Percentiles rank a stretch among this genome's conserved stretches.
Evolutionary conservation across 2,888 invertebrate genomes (phyloP).

Genomic region (Stictocephala bisonia): DNA sequence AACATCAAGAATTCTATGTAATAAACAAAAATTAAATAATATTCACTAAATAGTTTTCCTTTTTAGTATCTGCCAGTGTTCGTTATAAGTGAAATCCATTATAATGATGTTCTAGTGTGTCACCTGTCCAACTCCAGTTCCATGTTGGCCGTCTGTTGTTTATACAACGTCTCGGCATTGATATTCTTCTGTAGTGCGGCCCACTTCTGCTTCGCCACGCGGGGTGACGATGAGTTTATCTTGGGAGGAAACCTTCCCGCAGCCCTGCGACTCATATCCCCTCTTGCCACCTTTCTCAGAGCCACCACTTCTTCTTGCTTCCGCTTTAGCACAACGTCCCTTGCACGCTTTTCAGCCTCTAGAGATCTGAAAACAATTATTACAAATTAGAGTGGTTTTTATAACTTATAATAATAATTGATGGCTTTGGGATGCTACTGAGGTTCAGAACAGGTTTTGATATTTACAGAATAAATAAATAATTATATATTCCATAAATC

Average conservation of each 20-base stretch:
- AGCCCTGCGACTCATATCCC: conserved; percentile 76
- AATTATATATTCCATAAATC: no score
- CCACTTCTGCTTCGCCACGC: conserved; percentile 83
- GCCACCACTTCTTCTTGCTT: conserved; percentile 92
- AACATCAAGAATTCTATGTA: no score
- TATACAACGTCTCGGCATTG: conserved; percentile 82
- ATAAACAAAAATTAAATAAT: no score
- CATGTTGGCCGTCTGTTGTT: conserved; percentile 84
- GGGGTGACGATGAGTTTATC: conserved; percentile 19
- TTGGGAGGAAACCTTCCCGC: conserved; percentile 71
- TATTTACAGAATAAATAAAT: no score
- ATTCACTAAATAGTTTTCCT: no score
- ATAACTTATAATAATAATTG: no score
- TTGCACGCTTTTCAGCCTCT: conserved; percentile 88
- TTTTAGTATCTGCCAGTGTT: no score
- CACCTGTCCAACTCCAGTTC: conserved; percentile 89
- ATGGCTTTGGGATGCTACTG: no score
- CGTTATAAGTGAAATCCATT: no score
- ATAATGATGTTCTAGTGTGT: no score
- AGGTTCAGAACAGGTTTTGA: no score
- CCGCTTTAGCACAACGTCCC: conserved; percentile 87
- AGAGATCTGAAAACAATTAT: conserved; percentile 71
- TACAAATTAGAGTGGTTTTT: no score
- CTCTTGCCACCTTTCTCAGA: conserved; percentile 70
- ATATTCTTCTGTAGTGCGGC: conserved; percentile 79